Base-by-base conservation (phyloP, 2,797 vertebrate species). In the Caiman crocodilus region DNA sequence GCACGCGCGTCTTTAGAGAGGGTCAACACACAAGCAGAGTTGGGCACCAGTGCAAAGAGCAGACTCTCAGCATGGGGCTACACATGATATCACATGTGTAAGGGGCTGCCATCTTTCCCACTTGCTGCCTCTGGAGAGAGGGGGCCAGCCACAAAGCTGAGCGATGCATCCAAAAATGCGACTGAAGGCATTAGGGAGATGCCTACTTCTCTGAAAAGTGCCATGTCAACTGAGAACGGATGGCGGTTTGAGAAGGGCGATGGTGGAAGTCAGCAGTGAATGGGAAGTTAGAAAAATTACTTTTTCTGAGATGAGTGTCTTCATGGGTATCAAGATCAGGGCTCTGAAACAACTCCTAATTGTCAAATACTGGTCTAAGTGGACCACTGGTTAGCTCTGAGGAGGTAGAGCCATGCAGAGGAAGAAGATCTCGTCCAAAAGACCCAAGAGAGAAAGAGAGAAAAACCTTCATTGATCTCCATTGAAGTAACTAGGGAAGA, bases 271-370 rank as follows among this genome's bases (percentile, higher is more conserved):
- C 92, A 95, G 95, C 93, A 93, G 91, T 91, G 13, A 63, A 91
- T 88, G 42, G 23, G 14, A 23, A 23, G 23, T 8, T 16, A 16
- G 35, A 25, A 95, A 96, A 93, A 95, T 89, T 91, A 90, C 42
- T 95, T 95, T 95, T 94, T 95, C 92, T 91, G 26, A 85, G 90
- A 69, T 79, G 94, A 96, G 96, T 95, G 93, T 90, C 93, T 92
- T 90, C 92, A 94, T 84, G 42, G 42, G 11, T 50, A 50, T 50
- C 42, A 50, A 50, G 42, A 50, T 50, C 42, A 50, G 42, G 42
- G 42, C 42, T 50, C 42, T 50, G 42, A 50, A 50, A 50, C 42
- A 50, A 50, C 42, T 50, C 9, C 42, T 50, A 50, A 50, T 50
- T 50, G 42, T 10, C 42, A 50, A 50, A 23, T 23, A 35, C 32